A percentile compares a stretch with the other conserved stretches of the same genome.
phyloP scores from a whole-genome alignment of 2,888 invertebrate species.

The Acanthosepion lycidas region DNA sequence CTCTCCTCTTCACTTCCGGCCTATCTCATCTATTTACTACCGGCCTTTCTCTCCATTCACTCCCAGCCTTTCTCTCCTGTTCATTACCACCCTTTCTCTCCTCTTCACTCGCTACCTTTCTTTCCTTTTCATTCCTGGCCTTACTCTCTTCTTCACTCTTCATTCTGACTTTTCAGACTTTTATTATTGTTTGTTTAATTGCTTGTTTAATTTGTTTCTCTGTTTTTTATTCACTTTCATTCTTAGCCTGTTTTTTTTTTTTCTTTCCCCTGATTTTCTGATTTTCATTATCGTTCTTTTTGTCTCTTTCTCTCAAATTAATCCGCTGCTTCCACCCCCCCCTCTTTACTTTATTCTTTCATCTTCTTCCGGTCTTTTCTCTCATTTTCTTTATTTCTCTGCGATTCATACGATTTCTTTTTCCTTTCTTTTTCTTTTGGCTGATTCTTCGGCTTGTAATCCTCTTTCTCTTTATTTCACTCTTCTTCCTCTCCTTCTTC shows the following conservation, averaged over 20 bases:
- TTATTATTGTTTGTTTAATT: background rate
- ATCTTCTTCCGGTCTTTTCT: background rate
- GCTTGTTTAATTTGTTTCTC: background rate
- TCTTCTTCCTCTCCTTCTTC: background rate
- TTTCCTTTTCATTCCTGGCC: no score
- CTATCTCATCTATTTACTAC: no score
- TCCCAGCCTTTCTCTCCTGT: no score
- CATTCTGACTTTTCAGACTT: background rate
- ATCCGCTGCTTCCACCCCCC: no score
- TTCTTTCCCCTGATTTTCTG: background rate
- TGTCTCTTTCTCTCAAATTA: no score
- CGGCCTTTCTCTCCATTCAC: no score
- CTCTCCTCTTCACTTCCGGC: no score
- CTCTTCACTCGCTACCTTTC: no score
- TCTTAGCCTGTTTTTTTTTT: background rate
- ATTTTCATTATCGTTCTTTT: no score
- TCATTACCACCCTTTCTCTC: no score
- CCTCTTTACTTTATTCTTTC: background rate
- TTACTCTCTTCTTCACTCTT: no score
- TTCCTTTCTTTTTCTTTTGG: background rate
- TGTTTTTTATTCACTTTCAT: background rate
- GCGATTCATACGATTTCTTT: background rate
- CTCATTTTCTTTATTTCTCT: background rate
- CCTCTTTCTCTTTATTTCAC: background rate
- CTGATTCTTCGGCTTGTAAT: background rate